Conservation (phyloP, 2,888 invertebrate genomes). For the Himalopsyche japonica region DNA sequence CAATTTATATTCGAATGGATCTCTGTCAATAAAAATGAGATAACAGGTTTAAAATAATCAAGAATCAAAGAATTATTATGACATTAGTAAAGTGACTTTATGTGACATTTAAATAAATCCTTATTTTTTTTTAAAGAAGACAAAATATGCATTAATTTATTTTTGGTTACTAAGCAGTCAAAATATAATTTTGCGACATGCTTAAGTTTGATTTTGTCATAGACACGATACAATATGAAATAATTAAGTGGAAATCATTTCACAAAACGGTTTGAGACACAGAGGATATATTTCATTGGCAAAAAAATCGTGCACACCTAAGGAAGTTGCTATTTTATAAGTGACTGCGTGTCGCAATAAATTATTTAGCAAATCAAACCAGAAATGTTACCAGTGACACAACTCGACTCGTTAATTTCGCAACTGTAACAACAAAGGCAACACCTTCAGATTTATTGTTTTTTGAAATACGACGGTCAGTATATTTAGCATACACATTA, state of each 20-base stretch:
- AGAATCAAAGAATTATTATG: no score
- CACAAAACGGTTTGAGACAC: not conserved
- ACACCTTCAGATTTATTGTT: not conserved
- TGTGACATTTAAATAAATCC: no score
- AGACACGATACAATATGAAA: no score
- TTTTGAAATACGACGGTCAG: not conserved
- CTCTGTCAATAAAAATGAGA: no score
- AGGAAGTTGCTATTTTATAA: not conserved
- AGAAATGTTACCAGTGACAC: conserved; percentile 15
- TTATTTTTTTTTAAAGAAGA: no score
- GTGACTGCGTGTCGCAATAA: not conserved
- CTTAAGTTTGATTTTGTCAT: no score
- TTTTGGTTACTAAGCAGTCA: no score
- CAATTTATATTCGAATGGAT: no score
- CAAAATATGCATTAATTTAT: no score
- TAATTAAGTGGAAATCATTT: not conserved
- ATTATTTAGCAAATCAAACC: conserved; percentile 20
- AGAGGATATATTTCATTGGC: not conserved
- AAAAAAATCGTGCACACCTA: not conserved
- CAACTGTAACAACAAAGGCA: not conserved
- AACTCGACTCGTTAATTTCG: not conserved
- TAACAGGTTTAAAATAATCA: no score
- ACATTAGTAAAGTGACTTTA: no score
- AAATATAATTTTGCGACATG: no score
- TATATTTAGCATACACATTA: not conserved